Evolutionary conservation across 2,113 vertebrate species (phyloP), one percentile per base, ranked within the genome.

Genomic region (Zosterops borbonicus): DNA sequence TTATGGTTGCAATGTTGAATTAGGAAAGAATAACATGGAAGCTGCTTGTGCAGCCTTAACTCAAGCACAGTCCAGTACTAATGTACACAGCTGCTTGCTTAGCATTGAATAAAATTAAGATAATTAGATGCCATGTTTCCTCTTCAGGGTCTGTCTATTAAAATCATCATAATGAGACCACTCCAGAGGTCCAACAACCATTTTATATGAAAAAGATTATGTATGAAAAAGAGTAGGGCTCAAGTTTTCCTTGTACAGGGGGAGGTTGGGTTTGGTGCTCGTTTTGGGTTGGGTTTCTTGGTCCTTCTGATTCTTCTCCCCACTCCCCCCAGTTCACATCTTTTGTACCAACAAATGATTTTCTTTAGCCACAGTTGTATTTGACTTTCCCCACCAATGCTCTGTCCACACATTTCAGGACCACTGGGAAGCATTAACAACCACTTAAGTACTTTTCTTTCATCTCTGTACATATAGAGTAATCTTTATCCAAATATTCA

Each of bases 401-500:
- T 60, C 49, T 71, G 27, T 60, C 73, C 56, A 31, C 16, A 33
- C 2, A 1, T 56, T 91, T 83, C 82, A 74, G 78, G 35, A 92
- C 67, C 78, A 41, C 47, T 50, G 37, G 18, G 74, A 84, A 84
- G 50, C 47, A 90, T 52, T 63, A 80, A 50, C 0, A 0, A 90
- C 27, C 37, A 58, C 63, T 67, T 60, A 42, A 93, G 63, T 17
- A 44, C 85, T 85, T 63, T 53, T 42, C 37, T 94, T 80, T 74
- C 70, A 76, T 63, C 67, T 53, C 75, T 50, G 33, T 52, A 76
- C 59, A 87, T 15, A 79, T 47, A 27, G 16, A 83, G 59, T 44
- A 92, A 94, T 83, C 87, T 79, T 74, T 67, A 89, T 47, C 50
- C 85, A 97, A 95, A 92, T 23, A 91, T 14, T 52, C 84, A n/a